Base-by-base conservation (phyloP, 2,113 vertebrate species). In the Sylvilagus bachmani region DNA sequence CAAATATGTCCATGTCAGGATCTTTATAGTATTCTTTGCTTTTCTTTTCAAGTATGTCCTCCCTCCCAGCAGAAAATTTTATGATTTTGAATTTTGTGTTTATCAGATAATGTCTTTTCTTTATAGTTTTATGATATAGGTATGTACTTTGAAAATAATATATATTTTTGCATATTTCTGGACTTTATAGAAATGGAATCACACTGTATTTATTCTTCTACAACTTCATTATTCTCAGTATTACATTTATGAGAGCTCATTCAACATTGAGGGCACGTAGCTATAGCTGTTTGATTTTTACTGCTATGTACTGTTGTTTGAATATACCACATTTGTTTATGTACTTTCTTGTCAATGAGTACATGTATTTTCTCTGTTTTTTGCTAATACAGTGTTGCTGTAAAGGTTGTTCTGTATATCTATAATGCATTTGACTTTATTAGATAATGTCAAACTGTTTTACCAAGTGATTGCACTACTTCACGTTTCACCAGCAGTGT, bases 351-450 rank as follows among this genome's bases (percentile, higher is more conserved):
- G 51, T 82, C 67, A 82, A 0, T 89, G 25, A 2, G 12, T 90
- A 67, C 86, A 86, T 92, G 61, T 84, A 55, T 38, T 94, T 92
- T 75, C 49, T 75, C 36, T 90, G 3, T 31, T 49, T 79, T 96
- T 66, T 80, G 31, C 21, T 84, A n/a, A 36, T 88, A 21, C 6
- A 84, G n/a, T 84, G 19, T 74, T 31, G 10, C 58, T 44, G 3
- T 93, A 86, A 91, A 70, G 29, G n/a, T 38, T 85, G 7, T 74
- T 91, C 21, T 29, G 21, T 92, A 11, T 73, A 69, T 61, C 36
- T 11, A 58, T 80, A 85, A n/a, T 31, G 24, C n/a, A 61, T 24
- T 82, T 6, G 61, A 14, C 44, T 80, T 77, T 53, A 73, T 53
- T 78, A 77, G 33, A 27, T 77, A 80, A 58, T 77, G 75, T 73